Evolutionary conservation across 2,888 invertebrate genomes (phyloP).

Genomic region (Lissonota sp.): DNA sequence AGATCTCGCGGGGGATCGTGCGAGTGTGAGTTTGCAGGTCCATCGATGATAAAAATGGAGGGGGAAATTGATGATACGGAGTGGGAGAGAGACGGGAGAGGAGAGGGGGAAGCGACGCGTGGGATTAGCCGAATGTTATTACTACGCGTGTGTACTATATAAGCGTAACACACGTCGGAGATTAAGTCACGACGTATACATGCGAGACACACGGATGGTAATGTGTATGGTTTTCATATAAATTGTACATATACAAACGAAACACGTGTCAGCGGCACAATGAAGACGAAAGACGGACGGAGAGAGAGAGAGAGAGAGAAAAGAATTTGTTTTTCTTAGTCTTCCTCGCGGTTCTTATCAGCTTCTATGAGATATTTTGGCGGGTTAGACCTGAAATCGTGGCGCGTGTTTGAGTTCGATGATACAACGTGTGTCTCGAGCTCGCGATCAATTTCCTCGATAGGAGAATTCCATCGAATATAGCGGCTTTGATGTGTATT

Average conservation of each 20-base stretch:
- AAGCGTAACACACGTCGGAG: conserved; percentile 30
- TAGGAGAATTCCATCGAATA: no score
- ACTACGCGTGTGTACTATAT: conserved; percentile 51
- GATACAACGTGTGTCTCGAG: no score
- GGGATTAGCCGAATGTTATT: conserved; percentile 55
- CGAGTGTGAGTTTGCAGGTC: conserved; percentile 28
- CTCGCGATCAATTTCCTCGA: no score
- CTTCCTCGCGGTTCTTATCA: background rate
- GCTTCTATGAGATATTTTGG: no score
- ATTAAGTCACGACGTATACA: conserved; percentile 29
- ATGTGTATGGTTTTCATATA: no score
- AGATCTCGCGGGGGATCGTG: conserved; percentile 22
- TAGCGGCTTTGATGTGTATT: no score
- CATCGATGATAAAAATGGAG: no score
- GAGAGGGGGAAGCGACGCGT: conserved; percentile 31
- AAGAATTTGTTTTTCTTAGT: conserved; percentile 18
- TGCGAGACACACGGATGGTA: background rate
- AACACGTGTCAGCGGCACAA: conserved; percentile 30
- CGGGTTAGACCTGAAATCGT: no score
- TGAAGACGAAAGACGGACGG: background rate
- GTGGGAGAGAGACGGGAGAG: background rate
- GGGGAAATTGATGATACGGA: no score
- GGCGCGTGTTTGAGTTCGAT: no score
- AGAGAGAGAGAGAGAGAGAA: conserved; percentile 11
- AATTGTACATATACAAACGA: background rate